Conservation (phyloP, 2,888 invertebrate species). For the Agonopterix alstromeriana region DNA sequence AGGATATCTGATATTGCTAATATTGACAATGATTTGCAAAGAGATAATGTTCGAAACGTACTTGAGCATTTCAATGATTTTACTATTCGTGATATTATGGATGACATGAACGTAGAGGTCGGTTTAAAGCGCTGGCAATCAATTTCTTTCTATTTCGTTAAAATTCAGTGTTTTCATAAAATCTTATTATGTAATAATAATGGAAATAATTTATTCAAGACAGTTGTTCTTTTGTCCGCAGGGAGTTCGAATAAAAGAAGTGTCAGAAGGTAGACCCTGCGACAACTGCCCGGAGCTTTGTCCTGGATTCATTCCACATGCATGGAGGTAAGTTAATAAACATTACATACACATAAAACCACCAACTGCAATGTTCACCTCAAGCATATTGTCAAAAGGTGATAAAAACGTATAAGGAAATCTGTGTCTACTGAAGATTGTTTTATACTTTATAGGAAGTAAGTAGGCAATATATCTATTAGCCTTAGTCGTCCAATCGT, state of each 20-base stretch:
- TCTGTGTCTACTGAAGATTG: too few species aligned
- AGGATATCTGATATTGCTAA: conserved; percentile 8
- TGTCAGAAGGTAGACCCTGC: conserved; percentile 91
- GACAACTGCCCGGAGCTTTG: conserved; percentile 89
- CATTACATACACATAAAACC: not conserved
- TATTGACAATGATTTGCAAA: not conserved
- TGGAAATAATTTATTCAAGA: too few species aligned
- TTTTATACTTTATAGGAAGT: too few species aligned
- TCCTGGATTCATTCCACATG: conserved; percentile 88
- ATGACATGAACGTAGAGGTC: conserved; percentile 19
- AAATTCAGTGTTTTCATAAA: too few species aligned
- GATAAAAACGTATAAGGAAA: too few species aligned
- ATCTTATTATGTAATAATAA: too few species aligned
- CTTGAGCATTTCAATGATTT: conserved; percentile 28
- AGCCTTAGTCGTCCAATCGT: too few species aligned
- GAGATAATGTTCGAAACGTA: conserved; percentile 22
- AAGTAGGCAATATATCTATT: too few species aligned
- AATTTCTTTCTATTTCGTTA: too few species aligned
- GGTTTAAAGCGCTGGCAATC: not conserved
- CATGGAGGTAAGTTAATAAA: conserved; percentile 87
- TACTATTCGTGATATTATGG: conserved; percentile 11
- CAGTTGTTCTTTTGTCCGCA: conserved; percentile 59
- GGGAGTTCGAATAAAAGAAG: conserved; percentile 91
- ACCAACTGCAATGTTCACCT: not conserved
- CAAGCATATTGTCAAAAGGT: too few species aligned